Base-by-base conservation (phyloP, 2,888 invertebrate genomes). In the Parascotia fuliginaria region DNA sequence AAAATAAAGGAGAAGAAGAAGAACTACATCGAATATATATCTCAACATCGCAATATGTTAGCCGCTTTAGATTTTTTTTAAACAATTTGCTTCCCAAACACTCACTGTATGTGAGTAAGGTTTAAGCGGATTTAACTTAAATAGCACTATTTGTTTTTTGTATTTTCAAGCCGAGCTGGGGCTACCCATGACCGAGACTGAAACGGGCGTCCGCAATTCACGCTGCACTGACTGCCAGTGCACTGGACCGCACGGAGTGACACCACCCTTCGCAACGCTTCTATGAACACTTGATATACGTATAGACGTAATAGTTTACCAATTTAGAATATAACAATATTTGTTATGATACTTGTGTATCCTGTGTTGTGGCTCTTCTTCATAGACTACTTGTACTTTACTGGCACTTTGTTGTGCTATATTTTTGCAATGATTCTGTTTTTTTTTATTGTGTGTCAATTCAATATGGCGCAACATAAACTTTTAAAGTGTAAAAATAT, bases 161-260 rank as follows among this genome's bases (percentile, higher is more conserved):
- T 67, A 46, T 55, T 58, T 62, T 66, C 68, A 73, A 71, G 71
- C 65, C 33, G 12, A 52, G 52, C 62, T 66, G 64, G 59, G 47
- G 54, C 55, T 56, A 43, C 46, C 42, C 56, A 48, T 59, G 55
- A 68, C 60, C 45, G 64, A 46, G 65, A 60, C 61, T 64, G 72
- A 65, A 66, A 69, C 72, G 68, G 73, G 71, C 73, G 69, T 65
- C 74, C 76, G 73, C 78, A 75, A 79, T 83, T 84, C 77, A 84
- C 82, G 83, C 75, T 80, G 77, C 80, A 73, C 70, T 79, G 77
- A 61, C 64, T 57, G 53, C 62, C 67, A 41, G 67, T 51, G 65
- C 70, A 66, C 70, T 71, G 70, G 63, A 70, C 77, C 73, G 76
- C 70, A 69, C 59, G 60, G 65, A 65, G 60, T 69, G 73, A 75